Evolutionary conservation across 2,888 invertebrate species (phyloP).

Genomic region (Melinaea marsaeus): DNA sequence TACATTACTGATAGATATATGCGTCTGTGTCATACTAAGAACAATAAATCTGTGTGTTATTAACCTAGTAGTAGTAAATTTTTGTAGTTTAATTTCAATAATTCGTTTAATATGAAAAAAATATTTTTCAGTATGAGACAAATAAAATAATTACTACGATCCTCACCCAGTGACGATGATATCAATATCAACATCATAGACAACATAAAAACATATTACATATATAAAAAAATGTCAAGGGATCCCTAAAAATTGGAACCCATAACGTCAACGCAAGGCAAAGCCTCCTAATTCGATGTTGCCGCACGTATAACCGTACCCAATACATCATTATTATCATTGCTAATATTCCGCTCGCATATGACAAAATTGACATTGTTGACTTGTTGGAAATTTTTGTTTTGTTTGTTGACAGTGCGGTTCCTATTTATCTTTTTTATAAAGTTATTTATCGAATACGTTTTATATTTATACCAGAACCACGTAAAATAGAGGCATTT

Average conservation of each 20-base stretch:
- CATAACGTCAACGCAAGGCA: constrained; percentile 47
- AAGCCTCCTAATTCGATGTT: constrained; percentile 60
- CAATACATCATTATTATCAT: constrained; percentile 62
- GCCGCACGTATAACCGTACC: constrained; percentile 50
- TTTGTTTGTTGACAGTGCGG: constrained; percentile 39
- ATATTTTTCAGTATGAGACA: no score
- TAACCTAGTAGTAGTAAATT: no score
- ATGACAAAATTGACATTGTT: constrained; percentile 42
- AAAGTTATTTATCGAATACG: constrained; percentile 29
- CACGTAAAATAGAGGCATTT: neutral
- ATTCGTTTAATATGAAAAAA: no score
- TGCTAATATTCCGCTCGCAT: constrained; percentile 46
- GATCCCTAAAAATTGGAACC: constrained; percentile 28
- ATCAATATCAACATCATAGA: neutral
- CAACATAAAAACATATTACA: neutral
- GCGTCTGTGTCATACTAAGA: no score
- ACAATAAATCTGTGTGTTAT: no score
- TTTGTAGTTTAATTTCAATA: no score
- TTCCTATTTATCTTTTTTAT: constrained; percentile 30
- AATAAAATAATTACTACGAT: no score
- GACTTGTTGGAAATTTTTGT: constrained; percentile 38
- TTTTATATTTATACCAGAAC: constrained; percentile 9
- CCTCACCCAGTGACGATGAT: no score
- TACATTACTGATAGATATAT: neutral
- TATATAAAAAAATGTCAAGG: neutral